phyloP scores from a whole-genome alignment of 2,888 invertebrate genomes.

The Cremastinae sp. region DNA sequence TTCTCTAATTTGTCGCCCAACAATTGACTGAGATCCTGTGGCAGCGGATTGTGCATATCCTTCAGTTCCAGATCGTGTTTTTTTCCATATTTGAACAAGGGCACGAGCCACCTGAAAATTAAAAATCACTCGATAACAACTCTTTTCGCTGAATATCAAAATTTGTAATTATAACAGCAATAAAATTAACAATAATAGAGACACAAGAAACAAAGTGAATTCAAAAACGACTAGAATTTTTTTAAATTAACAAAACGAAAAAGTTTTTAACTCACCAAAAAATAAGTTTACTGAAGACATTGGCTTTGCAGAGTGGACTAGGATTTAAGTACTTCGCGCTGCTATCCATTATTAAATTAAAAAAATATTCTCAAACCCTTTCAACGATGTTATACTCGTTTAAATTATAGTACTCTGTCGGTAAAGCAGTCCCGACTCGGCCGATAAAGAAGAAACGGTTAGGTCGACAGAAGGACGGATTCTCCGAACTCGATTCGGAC shows the following conservation, averaged over 20 bases:
- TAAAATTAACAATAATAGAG: no score
- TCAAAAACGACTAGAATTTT: no score
- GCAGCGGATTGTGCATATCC: slow-evolving; percentile 85
- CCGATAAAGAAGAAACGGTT: no score
- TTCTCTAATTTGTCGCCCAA: slow-evolving; percentile 85
- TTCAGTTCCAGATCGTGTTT: slow-evolving; percentile 84
- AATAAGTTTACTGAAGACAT: slow-evolving; percentile 83
- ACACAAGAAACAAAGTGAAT: no score
- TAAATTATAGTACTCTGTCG: no score
- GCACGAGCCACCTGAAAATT: slow-evolving; percentile 84
- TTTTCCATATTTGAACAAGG: slow-evolving; percentile 84
- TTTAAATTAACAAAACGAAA: neutral
- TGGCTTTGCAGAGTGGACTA: slow-evolving; percentile 84
- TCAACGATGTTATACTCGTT: no score
- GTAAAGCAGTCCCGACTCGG: no score
- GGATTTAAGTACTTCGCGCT: slow-evolving; percentile 83
- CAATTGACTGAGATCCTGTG: slow-evolving; percentile 84
- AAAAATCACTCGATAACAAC: neutral
- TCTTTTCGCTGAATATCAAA: neutral
- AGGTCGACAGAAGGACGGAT: no score
- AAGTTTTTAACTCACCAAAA: slow-evolving; percentile 83
- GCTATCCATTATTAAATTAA: slow-evolving; percentile 82
- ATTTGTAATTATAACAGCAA: neutral
- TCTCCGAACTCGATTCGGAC: no score
- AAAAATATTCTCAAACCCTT: no score